Evolutionary conservation across 2,888 invertebrate species (phyloP).

Genomic region (Drosophila meridionalis): DNA sequence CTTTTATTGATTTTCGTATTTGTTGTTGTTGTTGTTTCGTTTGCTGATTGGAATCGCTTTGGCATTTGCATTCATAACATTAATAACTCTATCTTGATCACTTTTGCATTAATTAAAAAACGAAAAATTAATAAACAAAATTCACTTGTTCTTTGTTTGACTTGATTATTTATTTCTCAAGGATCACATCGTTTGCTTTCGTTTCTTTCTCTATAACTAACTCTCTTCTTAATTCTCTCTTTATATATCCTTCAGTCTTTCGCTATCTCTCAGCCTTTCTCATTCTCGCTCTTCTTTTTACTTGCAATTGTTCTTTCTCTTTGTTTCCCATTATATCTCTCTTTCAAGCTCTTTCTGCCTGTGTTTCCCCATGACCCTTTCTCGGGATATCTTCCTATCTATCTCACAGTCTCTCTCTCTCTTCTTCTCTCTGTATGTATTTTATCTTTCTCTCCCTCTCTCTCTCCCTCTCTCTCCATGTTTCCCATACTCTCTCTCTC

Average conservation of each 20-base stretch:
- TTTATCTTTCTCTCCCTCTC: background rate
- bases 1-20: background rate
- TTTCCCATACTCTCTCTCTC: background rate
- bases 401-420: background rate
- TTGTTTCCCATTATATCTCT: background rate
- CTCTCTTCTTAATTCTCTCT: background rate
- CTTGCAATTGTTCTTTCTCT: background rate
- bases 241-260: background rate
- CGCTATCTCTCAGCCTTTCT: background rate
- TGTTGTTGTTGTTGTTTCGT: background rate
- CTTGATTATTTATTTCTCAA: background rate
- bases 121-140: background rate
- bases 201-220: background rate
- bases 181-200: background rate
- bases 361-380: no score
- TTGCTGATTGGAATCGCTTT: background rate
- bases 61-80: slow-evolving; percentile 1
- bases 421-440: background rate
- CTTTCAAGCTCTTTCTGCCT: no score
- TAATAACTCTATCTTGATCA: background rate
- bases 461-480: background rate
- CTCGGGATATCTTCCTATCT: no score
- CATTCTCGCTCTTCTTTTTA: no score
- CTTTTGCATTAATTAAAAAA: background rate
- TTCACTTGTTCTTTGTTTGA: background rate